Evolutionary conservation across 2,797 vertebrate species (phyloP).

Genomic region (Hoplostethus atlanticus): DNA sequence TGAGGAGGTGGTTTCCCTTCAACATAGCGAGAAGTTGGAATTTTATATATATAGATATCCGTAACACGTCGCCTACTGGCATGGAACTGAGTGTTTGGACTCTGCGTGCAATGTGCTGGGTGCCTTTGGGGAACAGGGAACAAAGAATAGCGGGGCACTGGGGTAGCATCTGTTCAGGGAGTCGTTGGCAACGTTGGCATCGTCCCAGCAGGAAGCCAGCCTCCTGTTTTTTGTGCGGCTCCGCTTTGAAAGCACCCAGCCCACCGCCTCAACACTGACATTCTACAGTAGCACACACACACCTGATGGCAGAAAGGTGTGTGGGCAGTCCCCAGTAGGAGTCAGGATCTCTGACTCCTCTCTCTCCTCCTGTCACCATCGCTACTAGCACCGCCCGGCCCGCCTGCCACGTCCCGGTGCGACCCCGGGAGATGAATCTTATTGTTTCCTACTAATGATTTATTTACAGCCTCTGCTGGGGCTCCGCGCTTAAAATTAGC

Average conservation of each 20-base stretch:
- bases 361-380: conserved; percentile 15
- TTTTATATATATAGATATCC: neutral
- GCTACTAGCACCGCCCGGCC: conserved; percentile 29
- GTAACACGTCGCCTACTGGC: conserved; percentile 12
- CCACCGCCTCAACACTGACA: neutral
- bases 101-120: conserved; percentile 9
- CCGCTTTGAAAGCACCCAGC: conserved; percentile 36
- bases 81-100: conserved; percentile 47
- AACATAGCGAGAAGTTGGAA: neutral
- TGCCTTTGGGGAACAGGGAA: conserved; percentile 33
- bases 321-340: conserved; percentile 11
- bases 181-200: conserved; percentile 40
- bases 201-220: conserved; percentile 37
- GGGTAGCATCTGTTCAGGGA: conserved; percentile 62
- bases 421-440: conserved; percentile 51
- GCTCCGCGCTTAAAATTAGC: conserved; percentile 59
- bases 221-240: conserved; percentile 38
- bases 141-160: conserved; percentile 35
- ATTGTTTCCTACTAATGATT: conserved; percentile 75
- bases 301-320: conserved; percentile 30
- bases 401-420: conserved; percentile 28
- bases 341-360: conserved; percentile 17
- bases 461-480: conserved; percentile 69
- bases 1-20: conserved; percentile 1
- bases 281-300: too few relatives aligned